Evolutionary conservation across 2,888 invertebrate species (phyloP).

Genomic region (Dryadula phaetusa): DNA sequence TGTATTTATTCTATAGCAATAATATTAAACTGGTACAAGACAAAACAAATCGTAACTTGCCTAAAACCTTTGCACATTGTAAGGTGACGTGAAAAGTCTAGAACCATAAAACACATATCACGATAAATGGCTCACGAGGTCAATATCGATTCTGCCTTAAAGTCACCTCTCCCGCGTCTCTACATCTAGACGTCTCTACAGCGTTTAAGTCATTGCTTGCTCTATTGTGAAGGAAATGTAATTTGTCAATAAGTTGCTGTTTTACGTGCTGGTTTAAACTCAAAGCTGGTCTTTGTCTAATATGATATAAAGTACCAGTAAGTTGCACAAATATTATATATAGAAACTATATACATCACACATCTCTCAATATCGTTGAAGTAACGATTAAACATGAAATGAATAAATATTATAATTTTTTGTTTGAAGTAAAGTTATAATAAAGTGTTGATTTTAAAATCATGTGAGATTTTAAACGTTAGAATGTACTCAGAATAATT

Average conservation of each 20-base stretch:
- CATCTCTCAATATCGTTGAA: no score
- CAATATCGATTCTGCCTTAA: slow-evolving; percentile 12
- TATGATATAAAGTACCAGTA: no score
- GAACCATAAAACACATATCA: slow-evolving; percentile 4
- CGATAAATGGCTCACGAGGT: slow-evolving; percentile 7
- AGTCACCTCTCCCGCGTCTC: slow-evolving; percentile 2
- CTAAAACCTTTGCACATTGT: not conserved
- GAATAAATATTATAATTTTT: not conserved
- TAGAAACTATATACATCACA: no score
- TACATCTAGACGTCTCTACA: not conserved
- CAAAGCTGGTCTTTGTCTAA: no score
- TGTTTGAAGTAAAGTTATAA: not conserved
- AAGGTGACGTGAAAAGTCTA: slow-evolving; percentile 1
- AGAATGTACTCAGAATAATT: not conserved
- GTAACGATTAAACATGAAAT: no score
- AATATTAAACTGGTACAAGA: not conserved
- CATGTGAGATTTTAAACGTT: slow-evolving; percentile 12
- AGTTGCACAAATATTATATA: no score
- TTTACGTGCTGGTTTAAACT: no score
- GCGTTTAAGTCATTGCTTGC: not conserved
- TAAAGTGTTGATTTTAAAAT: not conserved
- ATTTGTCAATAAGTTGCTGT: no score
- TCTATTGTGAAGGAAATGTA: not conserved
- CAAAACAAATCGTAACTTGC: not conserved
- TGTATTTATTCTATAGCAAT: no score